Conservation (phyloP, 2,797 vertebrate genomes). For the Odontamblyopus lacepedii region DNA sequence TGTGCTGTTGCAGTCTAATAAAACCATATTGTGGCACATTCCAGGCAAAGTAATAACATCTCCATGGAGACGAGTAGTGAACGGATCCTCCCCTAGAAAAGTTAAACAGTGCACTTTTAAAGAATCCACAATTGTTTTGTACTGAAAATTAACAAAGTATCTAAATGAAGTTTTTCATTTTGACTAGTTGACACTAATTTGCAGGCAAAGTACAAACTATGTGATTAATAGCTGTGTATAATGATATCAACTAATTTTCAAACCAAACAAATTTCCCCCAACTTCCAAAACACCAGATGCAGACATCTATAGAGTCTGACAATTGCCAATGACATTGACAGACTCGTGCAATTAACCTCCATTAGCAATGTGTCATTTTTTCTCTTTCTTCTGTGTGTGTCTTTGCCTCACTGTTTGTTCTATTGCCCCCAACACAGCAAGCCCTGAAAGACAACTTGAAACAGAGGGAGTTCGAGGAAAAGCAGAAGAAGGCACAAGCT, state of each 20-base stretch:
- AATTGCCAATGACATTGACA: constrained; percentile 47
- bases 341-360: constrained; percentile 62
- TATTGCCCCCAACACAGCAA: constrained; percentile 79
- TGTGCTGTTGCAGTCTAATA: too few species aligned
- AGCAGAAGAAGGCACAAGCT: constrained; percentile 85
- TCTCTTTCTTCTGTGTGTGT: constrained; percentile 13
- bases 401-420: constrained; percentile 14
- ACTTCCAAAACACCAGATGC: constrained; percentile 50
- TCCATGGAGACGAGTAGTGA: too few species aligned
- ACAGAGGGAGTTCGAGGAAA: constrained; percentile 89
- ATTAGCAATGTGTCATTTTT: constrained; percentile 52
- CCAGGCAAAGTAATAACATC: too few species aligned
- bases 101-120: too few species aligned
- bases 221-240: background rate
- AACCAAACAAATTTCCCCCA: constrained; percentile 30
- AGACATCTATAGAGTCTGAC: constrained; percentile 49
- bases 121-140: background rate
- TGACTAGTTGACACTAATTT: background rate
- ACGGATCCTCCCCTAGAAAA: too few species aligned
- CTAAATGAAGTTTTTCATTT: background rate
- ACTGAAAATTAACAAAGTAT: background rate
- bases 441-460: constrained; percentile 89
- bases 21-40: too few species aligned
- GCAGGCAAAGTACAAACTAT: background rate
- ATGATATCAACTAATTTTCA: background rate